These are phyloP conservation scores for Tethya wilhelma DNA, from an alignment of 37 sponge, comb jelly and placozoan species.

Conservation along the genomic window DNA sequence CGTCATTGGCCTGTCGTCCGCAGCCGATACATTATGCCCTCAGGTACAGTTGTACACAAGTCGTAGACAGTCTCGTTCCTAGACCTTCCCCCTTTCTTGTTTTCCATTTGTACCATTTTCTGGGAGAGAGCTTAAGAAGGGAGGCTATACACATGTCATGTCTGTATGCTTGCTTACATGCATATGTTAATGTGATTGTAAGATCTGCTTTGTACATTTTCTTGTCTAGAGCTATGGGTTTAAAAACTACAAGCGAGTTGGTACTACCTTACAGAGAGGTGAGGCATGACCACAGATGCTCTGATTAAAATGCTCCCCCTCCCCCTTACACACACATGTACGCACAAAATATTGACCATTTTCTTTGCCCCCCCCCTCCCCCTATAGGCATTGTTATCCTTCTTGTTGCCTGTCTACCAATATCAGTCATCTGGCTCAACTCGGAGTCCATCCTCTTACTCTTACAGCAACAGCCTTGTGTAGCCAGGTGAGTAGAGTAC, in stretches of 20 bases:
- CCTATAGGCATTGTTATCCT: conserved; percentile 40
- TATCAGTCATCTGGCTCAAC: conserved; percentile 55
- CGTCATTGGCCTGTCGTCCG: conserved; percentile 42
- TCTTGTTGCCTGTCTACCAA: conserved; percentile 17
- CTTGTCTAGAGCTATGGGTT: conserved; percentile 55
- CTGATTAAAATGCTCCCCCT: background rate
- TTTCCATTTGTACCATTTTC: no score
- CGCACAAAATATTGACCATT: background rate
- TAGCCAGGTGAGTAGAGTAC: conserved; percentile 9
- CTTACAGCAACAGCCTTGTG: conserved; percentile 61
- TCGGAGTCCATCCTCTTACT: conserved; percentile 62
- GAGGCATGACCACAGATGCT: no score
- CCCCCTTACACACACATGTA: background rate
- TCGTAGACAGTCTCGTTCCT: background rate
- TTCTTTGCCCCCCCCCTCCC: background rate
- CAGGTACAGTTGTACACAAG: conserved; percentile 28
- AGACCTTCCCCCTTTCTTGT: background rate
- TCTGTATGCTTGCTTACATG: no score
- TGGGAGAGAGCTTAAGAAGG: no score
- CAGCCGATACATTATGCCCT: conserved; percentile 73
- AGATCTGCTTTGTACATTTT: background rate
- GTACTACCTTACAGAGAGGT: conserved; percentile 64
- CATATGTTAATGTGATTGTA: no score
- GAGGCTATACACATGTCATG: background rate
- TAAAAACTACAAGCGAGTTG: conserved; percentile 73